These are phyloP conservation scores for Actinopyga echinites DNA, from an alignment of 53 echinoderm and acorn worm genomes.

Conservation along the genomic window DNA sequence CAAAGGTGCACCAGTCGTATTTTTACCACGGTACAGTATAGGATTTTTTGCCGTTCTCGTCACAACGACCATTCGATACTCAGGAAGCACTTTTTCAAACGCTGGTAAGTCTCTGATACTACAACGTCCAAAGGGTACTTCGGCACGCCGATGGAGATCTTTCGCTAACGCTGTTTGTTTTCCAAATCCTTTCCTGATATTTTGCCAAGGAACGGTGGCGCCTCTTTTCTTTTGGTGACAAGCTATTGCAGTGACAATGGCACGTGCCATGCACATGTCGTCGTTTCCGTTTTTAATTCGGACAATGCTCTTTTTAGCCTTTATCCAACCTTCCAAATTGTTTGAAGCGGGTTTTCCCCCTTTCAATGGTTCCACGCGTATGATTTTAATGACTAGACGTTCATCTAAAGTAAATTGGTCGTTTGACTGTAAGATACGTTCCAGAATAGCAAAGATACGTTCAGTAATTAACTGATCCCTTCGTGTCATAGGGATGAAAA, in stretches of 20 bases:
- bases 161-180: slow-evolving; percentile 10
- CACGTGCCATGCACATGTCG: slow-evolving; percentile 11
- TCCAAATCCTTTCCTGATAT: background rate
- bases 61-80: background rate
- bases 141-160: background rate
- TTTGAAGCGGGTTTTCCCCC: background rate
- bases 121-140: background rate
- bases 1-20: background rate
- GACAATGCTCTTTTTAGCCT: background rate
- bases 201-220: background rate
- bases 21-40: background rate
- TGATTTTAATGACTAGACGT: background rate
- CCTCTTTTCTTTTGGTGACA: background rate
- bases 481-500: slow-evolving; percentile 3
- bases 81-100: background rate
- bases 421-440: slow-evolving; percentile 5
- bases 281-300: background rate
- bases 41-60: background rate
- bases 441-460: background rate
- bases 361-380: background rate
- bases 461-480: slow-evolving; percentile 2
- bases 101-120: background rate
- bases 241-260: slow-evolving; percentile 13
- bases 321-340: too few relatives aligned
- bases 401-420: background rate